Base-by-base conservation (phyloP, 1,140 invertebrate species). In the Melipona quadrifasciata region DNA sequence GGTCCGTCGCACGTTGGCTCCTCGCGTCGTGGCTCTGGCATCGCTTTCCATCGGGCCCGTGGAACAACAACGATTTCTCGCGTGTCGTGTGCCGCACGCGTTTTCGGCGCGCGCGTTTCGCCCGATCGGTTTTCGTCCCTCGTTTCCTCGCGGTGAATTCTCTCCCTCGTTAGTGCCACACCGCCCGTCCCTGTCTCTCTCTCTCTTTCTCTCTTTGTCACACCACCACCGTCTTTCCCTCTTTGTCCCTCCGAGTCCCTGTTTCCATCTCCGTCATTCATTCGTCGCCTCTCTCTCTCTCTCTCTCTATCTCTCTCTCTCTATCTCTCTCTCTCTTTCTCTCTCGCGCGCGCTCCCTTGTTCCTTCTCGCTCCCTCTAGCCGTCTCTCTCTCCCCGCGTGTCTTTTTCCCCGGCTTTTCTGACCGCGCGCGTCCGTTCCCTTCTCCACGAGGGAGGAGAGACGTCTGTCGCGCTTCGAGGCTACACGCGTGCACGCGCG, bases 361-460 rank as follows among this genome's bases (percentile, higher is more conserved):
- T 58, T 58, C 84, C 78, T 34, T 74, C 64, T 24, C 51, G 72
- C 51, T 78, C 70, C 53, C 64, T 84, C 72, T 14, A 53, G 31
- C 82, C 78, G 58, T 55, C 79, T 68, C 70, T 84, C 72, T 76
- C 85, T 86, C 65, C 68, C 68, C 39, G 58, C 73, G 74, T 65
- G 78, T 80, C 78, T 80, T 75, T 87, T 82, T 84, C 77, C 82
- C 72, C 82, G 83, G 83, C 77, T 84, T 86, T 84, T 74, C 70
- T 73, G 82, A 78, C 77, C 79, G 73, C 79, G 67, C 67, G 80
- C 85, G 73, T 87, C 79, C 87, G 86, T 77, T 79, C 78, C 79
- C 71, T 86, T 75, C 61, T 87, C 85, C 74, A 72, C 73, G 86
- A 85, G 87, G 87, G 83, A 87, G 76, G 86, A 81, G 86, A 82